A percentile compares a stretch with the other conserved stretches of the same genome.
Evolutionary conservation across 1,140 invertebrate genomes (phyloP).

Genomic region (Drosophila ohnishii): DNA sequence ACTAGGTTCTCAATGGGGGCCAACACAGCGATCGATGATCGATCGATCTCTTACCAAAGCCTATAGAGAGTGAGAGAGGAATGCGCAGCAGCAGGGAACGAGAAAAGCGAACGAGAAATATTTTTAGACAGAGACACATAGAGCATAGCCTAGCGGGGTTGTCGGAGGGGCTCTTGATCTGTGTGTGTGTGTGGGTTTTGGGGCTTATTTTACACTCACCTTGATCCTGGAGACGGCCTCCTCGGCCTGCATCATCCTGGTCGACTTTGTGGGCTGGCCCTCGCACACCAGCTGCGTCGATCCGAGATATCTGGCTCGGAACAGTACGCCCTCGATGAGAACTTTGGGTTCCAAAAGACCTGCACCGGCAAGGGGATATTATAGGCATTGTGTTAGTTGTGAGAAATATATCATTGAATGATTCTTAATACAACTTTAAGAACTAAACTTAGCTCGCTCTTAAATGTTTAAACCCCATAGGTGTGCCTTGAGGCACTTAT

Average conservation of each 20-base stretch:
- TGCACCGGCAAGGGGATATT: slow-evolving; percentile 24
- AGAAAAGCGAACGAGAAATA: slow-evolving; percentile 39
- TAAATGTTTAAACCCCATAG: too few species aligned
- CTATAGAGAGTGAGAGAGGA: slow-evolving; percentile 10
- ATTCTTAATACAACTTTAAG: background rate
- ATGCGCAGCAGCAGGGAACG: slow-evolving; percentile 58
- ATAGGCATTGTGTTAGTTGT: background rate
- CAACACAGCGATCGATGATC: slow-evolving; percentile 5
- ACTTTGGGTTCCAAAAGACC: slow-evolving; percentile 85
- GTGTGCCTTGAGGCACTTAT: too few species aligned
- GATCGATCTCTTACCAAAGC: slow-evolving; percentile 26
- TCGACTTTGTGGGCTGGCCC: slow-evolving; percentile 98
- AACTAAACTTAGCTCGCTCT: background rate
- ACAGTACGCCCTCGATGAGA: slow-evolving; percentile 99
- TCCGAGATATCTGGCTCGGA: slow-evolving; percentile 98
- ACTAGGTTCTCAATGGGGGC: background rate
- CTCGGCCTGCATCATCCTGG: slow-evolving; percentile 99
- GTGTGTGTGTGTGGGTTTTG: too few species aligned
- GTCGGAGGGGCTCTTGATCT: background rate
- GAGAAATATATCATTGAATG: background rate
- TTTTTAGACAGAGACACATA: slow-evolving; percentile 24
- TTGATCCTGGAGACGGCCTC: slow-evolving; percentile 99
- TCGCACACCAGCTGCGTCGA: slow-evolving; percentile 99
- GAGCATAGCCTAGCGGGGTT: slow-evolving; percentile 24
- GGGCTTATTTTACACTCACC: slow-evolving; percentile 85